Percentiles rank a stretch among this genome's conserved stretches.
phyloP scores from a whole-genome alignment of 2,797 vertebrate genomes.

The Cynopterus sphinx region DNA sequence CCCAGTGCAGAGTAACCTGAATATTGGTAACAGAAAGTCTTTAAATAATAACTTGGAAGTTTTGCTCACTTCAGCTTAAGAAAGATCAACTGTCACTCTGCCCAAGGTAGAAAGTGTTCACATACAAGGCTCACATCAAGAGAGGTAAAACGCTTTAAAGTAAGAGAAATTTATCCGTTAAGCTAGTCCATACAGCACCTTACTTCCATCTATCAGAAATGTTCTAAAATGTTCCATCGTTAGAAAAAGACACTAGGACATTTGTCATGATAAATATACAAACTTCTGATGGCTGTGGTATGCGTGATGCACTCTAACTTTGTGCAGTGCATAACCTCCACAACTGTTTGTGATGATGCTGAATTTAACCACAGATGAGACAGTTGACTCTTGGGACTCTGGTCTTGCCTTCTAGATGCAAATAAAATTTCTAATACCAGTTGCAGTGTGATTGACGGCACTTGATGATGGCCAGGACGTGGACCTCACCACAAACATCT shows the following conservation, averaged over 20 bases:
- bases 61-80: background rate
- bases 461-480: background rate
- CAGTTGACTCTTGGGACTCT: background rate
- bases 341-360: background rate
- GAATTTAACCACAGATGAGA: background rate
- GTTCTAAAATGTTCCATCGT: background rate
- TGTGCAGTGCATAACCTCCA: background rate
- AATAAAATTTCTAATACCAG: conserved; percentile 4
- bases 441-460: background rate
- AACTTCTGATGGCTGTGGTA: background rate
- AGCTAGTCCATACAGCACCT: background rate
- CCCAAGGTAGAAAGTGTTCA: background rate
- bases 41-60: background rate
- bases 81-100: background rate
- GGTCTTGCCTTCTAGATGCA: background rate
- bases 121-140: background rate
- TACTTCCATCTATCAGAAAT: background rate
- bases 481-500: background rate
- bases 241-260: background rate
- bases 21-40: conserved; percentile 11
- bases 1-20: background rate
- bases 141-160: background rate
- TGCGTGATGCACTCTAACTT: rapidly evolving
- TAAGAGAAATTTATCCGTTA: background rate
- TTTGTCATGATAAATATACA: background rate